Evolutionary conservation across 2,888 invertebrate species (phyloP).

Genomic region (Frankliniella fusca): DNA sequence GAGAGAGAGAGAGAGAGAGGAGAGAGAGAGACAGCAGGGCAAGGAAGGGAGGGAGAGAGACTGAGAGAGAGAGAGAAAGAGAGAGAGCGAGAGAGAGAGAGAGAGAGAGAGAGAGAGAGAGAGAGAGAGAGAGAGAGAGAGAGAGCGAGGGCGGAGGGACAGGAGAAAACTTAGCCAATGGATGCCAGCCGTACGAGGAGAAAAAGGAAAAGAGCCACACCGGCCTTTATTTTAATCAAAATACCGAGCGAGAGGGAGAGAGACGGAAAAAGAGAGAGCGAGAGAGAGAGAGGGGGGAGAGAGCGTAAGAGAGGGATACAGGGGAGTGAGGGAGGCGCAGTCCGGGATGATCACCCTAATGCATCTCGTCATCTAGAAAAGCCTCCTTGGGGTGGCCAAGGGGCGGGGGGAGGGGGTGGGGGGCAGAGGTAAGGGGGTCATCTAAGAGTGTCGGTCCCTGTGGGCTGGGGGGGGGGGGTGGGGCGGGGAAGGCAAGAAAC

Average conservation of each 20-base stretch:
- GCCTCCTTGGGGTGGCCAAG: neutral
- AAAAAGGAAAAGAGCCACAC: neutral
- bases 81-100: neutral
- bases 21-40: too few relatives aligned
- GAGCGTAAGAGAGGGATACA: neutral
- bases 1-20: neutral
- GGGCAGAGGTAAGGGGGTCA: too few relatives aligned
- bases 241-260: neutral
- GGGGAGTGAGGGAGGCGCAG: neutral
- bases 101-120: neutral
- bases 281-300: constrained; percentile 1
- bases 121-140: neutral
- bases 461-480: too few relatives aligned
- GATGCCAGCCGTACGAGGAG: neutral
- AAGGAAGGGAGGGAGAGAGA: too few relatives aligned
- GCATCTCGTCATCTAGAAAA: neutral
- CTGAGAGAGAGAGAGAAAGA: neutral
- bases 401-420: neutral
- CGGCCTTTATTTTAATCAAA: too few relatives aligned
- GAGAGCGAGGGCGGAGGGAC: neutral
- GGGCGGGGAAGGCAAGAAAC: neutral
- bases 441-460: too few relatives aligned
- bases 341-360: neutral
- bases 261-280: neutral
- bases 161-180: neutral